These are phyloP conservation scores for Sebastes cheni DNA, from an alignment of 2,797 vertebrate species.

Conservation along the genomic window DNA sequence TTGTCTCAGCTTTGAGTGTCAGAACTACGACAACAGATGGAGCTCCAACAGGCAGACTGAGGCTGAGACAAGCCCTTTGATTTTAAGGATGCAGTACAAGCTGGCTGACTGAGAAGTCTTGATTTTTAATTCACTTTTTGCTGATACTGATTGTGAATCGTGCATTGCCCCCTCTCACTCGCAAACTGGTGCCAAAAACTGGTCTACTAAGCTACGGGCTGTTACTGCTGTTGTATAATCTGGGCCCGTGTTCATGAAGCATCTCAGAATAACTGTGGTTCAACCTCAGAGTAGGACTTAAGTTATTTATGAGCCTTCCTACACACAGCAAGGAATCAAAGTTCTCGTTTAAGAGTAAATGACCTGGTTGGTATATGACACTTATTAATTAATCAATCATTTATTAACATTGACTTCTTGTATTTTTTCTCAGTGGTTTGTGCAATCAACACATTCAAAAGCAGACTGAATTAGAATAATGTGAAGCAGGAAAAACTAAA, in stretches of 20 bases:
- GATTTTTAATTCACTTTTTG: not conserved
- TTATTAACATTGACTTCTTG: not conserved
- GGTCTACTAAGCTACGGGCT: not conserved
- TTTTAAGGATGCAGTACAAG: not conserved
- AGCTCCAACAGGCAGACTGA: not conserved
- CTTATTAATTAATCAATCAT: not conserved
- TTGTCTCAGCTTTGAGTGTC: constrained; percentile 4
- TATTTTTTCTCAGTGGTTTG: not conserved
- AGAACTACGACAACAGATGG: not conserved
- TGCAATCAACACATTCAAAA: not conserved
- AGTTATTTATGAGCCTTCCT: not conserved
- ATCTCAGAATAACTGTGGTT: not conserved
- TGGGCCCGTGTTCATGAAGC: not conserved
- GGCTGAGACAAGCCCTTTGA: not conserved
- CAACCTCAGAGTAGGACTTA: not conserved
- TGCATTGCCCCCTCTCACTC: not conserved
- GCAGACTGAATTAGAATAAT: not conserved
- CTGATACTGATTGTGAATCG: not conserved
- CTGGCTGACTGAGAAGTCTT: not conserved
- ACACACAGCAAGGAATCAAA: not conserved
- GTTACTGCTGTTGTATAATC: not conserved
- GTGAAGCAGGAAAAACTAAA: not conserved
- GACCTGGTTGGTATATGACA: not conserved
- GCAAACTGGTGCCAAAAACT: not conserved
- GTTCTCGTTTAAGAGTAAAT: not conserved